Evolutionary conservation across 2,888 invertebrate species (phyloP).

Genomic region (Drosophila neonasuta): DNA sequence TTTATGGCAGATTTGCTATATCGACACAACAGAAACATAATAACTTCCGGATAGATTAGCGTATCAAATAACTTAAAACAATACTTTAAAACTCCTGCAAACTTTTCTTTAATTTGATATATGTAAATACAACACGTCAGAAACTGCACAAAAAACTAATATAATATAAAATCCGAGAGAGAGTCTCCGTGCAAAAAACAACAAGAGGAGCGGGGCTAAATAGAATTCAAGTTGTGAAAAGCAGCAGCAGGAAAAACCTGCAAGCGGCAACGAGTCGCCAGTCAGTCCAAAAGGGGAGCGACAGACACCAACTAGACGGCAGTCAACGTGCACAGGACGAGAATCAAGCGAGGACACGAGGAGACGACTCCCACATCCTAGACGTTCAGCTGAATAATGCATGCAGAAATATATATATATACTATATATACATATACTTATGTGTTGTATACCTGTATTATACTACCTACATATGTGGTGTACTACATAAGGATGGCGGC

Average conservation of each 20-base stretch:
- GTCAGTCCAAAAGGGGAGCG: constrained; percentile 38
- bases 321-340: constrained; percentile 20
- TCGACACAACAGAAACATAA: background rate
- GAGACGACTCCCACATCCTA: constrained; percentile 39
- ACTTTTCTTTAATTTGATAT: constrained; percentile 44
- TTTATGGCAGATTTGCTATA: background rate
- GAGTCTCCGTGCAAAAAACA: constrained; percentile 28
- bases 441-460: background rate
- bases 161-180: constrained; percentile 43
- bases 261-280: constrained; percentile 61
- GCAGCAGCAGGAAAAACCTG: constrained; percentile 32
- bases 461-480: constrained; percentile 2
- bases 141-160: constrained; percentile 18
- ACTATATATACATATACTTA: background rate
- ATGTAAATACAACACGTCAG: constrained; percentile 57
- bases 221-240: constrained; percentile 65
- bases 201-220: constrained; percentile 48
- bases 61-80: background rate
- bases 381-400: constrained; percentile 63
- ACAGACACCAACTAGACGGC: constrained; percentile 55
- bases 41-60: background rate
- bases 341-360: background rate
- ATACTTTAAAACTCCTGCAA: constrained; percentile 17
- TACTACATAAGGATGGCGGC: constrained; percentile 16
- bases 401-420: constrained; percentile 43